Evolutionary conservation across 2,797 vertebrate genomes (phyloP), one percentile per base, ranked within the genome.

Genomic region (Phataginus tetradactyla): DNA sequence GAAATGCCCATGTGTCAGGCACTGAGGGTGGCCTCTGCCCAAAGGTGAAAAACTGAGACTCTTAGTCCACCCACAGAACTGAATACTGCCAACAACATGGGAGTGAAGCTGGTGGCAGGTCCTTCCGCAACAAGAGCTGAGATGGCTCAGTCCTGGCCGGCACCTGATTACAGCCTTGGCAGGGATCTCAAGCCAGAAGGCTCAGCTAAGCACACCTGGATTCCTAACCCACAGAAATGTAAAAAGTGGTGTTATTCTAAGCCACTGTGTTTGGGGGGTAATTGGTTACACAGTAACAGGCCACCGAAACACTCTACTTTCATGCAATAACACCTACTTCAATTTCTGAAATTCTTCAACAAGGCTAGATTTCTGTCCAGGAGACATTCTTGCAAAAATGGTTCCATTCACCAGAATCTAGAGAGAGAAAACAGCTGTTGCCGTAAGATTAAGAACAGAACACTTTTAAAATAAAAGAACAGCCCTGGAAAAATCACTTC

Each of bases 321-420:
- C 29, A 61, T 55, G 32, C 9, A 74, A 45, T 32, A 39, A 32
- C 90, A 98, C 98, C 85, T 98, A 98, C 98, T 98, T 95, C 42
- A 98, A 97, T 93, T 98, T 98, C 96, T 99, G 98, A 96, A 99
- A 98, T 86, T 98, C 98, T 97, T 99, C 98, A 57, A 98, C 4
- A 0, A 98, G 98, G 55, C 97, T 98, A 90, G 98, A 98, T 94
- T 99, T 99, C 94, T 98, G 98, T 17, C 95, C 97, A 49, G 98
- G 98, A 97, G 98, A 98, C 98, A 98, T 98, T 95, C 98, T 98
- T 69, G 97, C 98, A 95, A 98, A 98, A 94, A 98, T 81, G 0
- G 98, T 96, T 0, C 95, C 97, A 0, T 98, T 98, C 53, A 99
- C 49, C 34, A 98, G 86, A 81, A 99, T 96, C 98, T 98, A 96